Percentiles rank a stretch among this genome's conserved stretches.
Evolutionary conservation across 2,797 vertebrate genomes (phyloP).

Genomic region (Parotocinclus haroldoi): DNA sequence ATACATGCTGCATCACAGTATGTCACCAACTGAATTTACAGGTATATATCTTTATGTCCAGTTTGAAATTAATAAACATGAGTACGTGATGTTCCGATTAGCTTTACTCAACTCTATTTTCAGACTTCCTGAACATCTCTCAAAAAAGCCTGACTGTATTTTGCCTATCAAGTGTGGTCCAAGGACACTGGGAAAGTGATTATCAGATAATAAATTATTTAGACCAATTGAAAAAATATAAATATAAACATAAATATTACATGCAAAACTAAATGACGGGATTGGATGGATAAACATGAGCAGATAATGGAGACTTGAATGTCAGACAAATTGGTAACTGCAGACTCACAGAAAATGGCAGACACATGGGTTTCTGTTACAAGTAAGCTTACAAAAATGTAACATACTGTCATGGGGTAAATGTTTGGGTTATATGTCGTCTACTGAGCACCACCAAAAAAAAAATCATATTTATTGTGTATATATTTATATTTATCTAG

Average conservation of each 20-base stretch:
- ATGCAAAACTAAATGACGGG: slow-evolving; percentile 22
- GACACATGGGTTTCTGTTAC: not conserved
- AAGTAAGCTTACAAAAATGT: not conserved
- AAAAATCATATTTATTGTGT: too few relatives aligned
- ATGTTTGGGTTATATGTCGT: too few relatives aligned
- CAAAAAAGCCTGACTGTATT: not conserved
- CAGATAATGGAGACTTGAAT: not conserved
- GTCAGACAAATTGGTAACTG: not conserved
- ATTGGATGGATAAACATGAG: slow-evolving; percentile 21
- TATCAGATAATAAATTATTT: slow-evolving; percentile 41
- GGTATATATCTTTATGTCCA: too few relatives aligned
- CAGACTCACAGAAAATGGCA: not conserved
- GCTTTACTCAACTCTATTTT: too few relatives aligned
- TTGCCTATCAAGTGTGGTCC: not conserved
- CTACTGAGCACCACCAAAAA: too few relatives aligned
- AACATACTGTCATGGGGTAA: too few relatives aligned
- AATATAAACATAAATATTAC: slow-evolving; percentile 34
- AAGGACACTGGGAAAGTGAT: not conserved
- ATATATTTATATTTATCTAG: too few relatives aligned
- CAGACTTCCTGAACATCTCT: not conserved
- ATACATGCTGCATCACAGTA: too few relatives aligned
- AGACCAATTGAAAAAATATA: slow-evolving; percentile 7
- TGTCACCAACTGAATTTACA: too few relatives aligned
- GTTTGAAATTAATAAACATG: too few relatives aligned
- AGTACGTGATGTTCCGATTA: too few relatives aligned